phyloP scores from a whole-genome alignment of 1,140 invertebrate species.

The Brachionus koreanus region DNA sequence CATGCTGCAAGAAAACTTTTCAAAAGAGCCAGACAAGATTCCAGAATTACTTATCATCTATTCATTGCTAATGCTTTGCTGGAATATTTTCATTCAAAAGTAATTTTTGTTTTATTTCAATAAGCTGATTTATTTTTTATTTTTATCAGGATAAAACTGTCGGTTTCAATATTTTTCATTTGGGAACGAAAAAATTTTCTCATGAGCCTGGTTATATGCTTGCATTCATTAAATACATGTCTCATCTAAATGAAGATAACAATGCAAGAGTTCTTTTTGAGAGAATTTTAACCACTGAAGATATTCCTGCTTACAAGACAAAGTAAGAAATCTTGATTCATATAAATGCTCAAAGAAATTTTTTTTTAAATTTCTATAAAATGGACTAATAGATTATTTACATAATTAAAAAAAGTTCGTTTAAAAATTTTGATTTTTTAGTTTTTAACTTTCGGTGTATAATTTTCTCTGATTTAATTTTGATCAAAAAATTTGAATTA shows the following conservation, averaged over 20 bases:
- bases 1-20: constrained; percentile 90
- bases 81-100: constrained; percentile 98
- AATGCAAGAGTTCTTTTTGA: constrained; percentile 97
- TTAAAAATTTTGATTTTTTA: no score
- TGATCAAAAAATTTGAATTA: background rate
- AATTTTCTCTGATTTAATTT: no score
- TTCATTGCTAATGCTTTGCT: constrained; percentile 93
- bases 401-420: background rate
- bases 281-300: constrained; percentile 67
- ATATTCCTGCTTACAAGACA: constrained; percentile 11
- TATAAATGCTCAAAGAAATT: no score
- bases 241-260: constrained; percentile 98
- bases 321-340: constrained; percentile 26
- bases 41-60: constrained; percentile 79
- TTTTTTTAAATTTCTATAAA: no score
- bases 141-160: constrained; percentile 80
- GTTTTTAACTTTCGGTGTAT: no score
- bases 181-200: constrained; percentile 92
- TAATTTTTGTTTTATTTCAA: constrained; percentile 46
- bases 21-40: constrained; percentile 87
- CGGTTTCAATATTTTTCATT: constrained; percentile 93
- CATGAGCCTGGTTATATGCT: constrained; percentile 89
- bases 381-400: no score
- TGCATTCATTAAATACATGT: constrained; percentile 93
- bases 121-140: background rate